Evolutionary conservation across 2,797 vertebrate species (phyloP), one percentile per base, ranked within the genome.

Genomic region (Fistularia tabacaria): DNA sequence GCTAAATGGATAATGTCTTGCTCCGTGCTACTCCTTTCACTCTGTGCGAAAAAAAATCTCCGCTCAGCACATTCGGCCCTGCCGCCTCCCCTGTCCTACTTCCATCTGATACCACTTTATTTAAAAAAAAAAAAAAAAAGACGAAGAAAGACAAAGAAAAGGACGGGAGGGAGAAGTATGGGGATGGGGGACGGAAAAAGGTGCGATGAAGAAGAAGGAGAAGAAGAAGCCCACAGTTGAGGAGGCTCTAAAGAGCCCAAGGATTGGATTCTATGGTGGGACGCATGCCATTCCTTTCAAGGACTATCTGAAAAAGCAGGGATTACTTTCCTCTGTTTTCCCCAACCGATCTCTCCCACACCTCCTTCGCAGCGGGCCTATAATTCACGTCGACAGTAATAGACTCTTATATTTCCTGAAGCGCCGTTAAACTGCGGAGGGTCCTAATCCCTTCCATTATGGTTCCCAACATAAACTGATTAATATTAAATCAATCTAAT

Each of bases 51-150:
- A 4, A 76, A 83, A 83, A 77, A 67, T 57, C 64, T 25, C 55
- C 60, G 66, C 75, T 81, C 73, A 80, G 82, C 79, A 82, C 80
- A 80, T 74, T 44, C 43, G 9, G 47, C 58, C 48, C 51, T 46
- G 9, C 62, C 49, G 8, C 25, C 54, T 79, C 73, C 75, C 83
- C 71, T 77, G 82, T 75, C 80, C 82, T 82, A 77, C 79, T 84
- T 86, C 69, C 76, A 80, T 74, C 73, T 69, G 60, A 75, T 75
- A 70, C 76, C 49, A 42, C 62, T 61, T 64, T 73, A 43, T 39
- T 79, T 61, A 51, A 11, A 60, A 52, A 56, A 12, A n/a, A 38
- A 38, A 10, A 6, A 13, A 7, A 53, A 58, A n/a, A 57, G 64
- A 64, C 56, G 25, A 25, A 51, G 47, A 51, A 69, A 49, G 49